Evolutionary conservation across 1,140 invertebrate genomes (phyloP).

Genomic region (Pseudachorutes palmiensis): DNA sequence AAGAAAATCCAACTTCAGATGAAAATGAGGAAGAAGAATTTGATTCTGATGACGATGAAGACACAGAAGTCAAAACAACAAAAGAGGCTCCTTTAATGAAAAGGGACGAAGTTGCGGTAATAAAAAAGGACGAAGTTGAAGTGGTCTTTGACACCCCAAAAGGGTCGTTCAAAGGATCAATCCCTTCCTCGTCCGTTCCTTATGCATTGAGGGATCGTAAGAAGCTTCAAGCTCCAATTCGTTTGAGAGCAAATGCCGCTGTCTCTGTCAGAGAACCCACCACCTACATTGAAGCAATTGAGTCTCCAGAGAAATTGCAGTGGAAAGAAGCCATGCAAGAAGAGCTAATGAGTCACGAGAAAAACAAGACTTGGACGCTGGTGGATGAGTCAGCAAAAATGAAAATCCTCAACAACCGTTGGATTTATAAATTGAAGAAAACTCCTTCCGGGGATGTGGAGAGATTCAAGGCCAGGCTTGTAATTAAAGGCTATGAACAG

Average conservation of each 20-base stretch:
- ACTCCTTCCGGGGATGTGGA: slow-evolving; percentile 6
- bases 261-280: not conserved
- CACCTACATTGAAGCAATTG: slow-evolving; percentile 26
- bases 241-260: not conserved
- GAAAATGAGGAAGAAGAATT: no score
- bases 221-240: not conserved
- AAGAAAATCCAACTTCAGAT: not conserved
- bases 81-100: no score
- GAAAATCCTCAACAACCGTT: slow-evolving; percentile 15
- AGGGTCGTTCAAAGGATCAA: no score
- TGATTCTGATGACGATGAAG: no score
- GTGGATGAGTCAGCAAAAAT: not conserved
- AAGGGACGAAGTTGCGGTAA: no score
- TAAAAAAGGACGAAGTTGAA: no score
- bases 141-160: no score
- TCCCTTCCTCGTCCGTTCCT: not conserved
- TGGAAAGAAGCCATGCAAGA: slow-evolving; percentile 30
- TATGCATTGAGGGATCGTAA: not conserved
- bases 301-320: slow-evolving; percentile 21
- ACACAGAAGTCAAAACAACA: no score
- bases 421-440: slow-evolving; percentile 25
- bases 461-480: slow-evolving; percentile 42
- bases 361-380: slow-evolving; percentile 24
- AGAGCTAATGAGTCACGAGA: slow-evolving; percentile 27
- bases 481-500: slow-evolving; percentile 43